Evolutionary conservation across 1,140 invertebrate genomes (phyloP).

Genomic region (Drosophila takahashii): DNA sequence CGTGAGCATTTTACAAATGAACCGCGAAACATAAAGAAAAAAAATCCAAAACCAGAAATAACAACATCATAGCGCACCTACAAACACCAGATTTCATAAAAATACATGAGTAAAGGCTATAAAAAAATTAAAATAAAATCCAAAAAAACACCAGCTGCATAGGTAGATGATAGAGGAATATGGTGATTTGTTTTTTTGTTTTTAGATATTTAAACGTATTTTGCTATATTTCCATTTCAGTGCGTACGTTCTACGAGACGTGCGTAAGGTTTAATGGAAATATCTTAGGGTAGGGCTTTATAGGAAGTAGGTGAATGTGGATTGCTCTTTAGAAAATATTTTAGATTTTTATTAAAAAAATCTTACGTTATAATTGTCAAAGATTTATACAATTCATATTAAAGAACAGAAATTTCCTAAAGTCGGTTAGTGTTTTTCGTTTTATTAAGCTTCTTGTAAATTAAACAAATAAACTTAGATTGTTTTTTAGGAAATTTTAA

Average conservation of each 20-base stretch:
- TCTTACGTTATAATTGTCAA: too few relatives aligned
- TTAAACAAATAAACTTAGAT: too few relatives aligned
- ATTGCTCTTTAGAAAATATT: neutral
- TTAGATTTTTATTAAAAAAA: neutral
- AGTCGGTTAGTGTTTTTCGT: too few relatives aligned
- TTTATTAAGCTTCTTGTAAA: too few relatives aligned
- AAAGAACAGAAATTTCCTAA: neutral
- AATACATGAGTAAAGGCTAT: constrained; percentile 55
- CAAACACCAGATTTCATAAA: constrained; percentile 69
- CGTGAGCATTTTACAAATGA: constrained; percentile 75
- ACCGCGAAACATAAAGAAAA: constrained; percentile 20
- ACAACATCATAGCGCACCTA: constrained; percentile 43
- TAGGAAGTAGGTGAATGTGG: neutral
- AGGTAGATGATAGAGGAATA: neutral
- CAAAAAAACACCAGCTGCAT: constrained; percentile 34
- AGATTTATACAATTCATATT: too few relatives aligned
- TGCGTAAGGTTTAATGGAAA: constrained; percentile 11
- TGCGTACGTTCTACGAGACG: constrained; percentile 40
- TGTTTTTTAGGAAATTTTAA: too few relatives aligned
- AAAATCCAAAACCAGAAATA: constrained; percentile 31
- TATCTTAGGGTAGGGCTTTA: neutral
- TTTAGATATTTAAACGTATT: constrained; percentile 61
- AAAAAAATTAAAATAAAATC: constrained; percentile 76
- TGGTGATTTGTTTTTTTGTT: constrained; percentile 21
- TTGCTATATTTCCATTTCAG: constrained; percentile 40